Evolutionary conservation across 30 jellyfish, hydroid and myxozoan species (phyloP).

Genomic region (Cassiopea andromeda): DNA sequence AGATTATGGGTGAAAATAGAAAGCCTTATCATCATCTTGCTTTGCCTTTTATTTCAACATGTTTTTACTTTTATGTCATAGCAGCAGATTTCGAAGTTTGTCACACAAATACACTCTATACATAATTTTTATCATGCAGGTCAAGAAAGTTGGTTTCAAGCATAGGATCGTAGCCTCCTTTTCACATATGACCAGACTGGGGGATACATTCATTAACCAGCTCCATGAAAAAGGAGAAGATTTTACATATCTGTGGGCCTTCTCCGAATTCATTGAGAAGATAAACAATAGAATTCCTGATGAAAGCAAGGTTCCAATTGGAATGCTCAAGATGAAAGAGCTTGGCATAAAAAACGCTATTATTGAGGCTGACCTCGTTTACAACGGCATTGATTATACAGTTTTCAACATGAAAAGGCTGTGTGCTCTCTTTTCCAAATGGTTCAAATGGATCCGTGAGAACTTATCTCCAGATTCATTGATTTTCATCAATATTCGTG

Average conservation of each 20-base stretch:
- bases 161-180: slow-evolving; percentile 78
- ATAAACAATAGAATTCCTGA: slow-evolving; percentile 67
- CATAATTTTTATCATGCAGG: not conserved
- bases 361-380: slow-evolving; percentile 75
- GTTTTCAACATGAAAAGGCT: slow-evolving; percentile 35
- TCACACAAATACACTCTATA: no score
- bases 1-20: no score
- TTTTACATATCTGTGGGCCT: slow-evolving; percentile 58
- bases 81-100: no score
- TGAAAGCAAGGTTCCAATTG: slow-evolving; percentile 71
- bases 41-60: no score
- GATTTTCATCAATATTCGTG: slow-evolving; percentile 71
- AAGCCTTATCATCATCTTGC: no score
- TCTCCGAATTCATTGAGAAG: slow-evolving; percentile 66
- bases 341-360: slow-evolving; percentile 65
- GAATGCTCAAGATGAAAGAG: slow-evolving; percentile 73
- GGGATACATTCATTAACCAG: slow-evolving; percentile 78
- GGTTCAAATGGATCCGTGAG: slow-evolving; percentile 69
- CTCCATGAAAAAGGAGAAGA: slow-evolving; percentile 82
- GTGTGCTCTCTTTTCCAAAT: slow-evolving; percentile 46
- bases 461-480: slow-evolving; percentile 57
- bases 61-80: no score
- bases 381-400: slow-evolving; percentile 58
- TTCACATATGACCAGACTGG: slow-evolving; percentile 84
- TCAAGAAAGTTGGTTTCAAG: slow-evolving; percentile 78